Evolutionary conservation across 2,797 vertebrate genomes (phyloP), one percentile per base, ranked within the genome.

Genomic region (Euthynnus affinis): DNA sequence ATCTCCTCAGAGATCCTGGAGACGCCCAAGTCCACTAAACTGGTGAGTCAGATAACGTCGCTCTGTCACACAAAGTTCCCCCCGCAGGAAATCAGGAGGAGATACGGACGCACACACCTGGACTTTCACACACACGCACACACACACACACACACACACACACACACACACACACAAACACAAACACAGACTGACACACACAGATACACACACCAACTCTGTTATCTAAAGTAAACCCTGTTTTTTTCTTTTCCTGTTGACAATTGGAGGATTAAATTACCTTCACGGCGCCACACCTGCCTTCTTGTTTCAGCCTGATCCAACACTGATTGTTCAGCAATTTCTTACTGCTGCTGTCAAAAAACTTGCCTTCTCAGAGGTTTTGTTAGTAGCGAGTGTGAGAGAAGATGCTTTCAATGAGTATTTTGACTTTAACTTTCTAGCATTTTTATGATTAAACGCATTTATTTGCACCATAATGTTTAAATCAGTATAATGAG

Each of bases 21-120:
- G 57, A 92, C 95, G 8, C 71, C 96, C 73, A 98, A 96, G 91
- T 92, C 95, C 76, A 95, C 95, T 88, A 99, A 97, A 94, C 86
- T 97, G 97, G 98, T 99, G 92, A 98, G 98, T 98, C 18, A 9
- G 18, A 84, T 52, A 59, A 56, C 2, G 1, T 48, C 48, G 60
- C 5, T 32, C 22, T 10, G 40, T 9, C 48, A 40, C 3, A n/a
- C 27, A 49, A 10, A 48, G 57, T 64, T 78, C 32, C 12, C 34
- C 10, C 29, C 44, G 49, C 67, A 71, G 76, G 55, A 71, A 63
- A 46, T 37, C 22, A 0, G 37, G 12, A 56, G 52, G 25, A 44
- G 75, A 73, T 37, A 65, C 9, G 20, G 42, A 20, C 25, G 2
- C 18, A 60, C 40, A 58, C 40, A 58, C 44, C 17, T 58, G 17